phyloP scores from a whole-genome alignment of 2,888 invertebrate genomes.

The Smittia aterrima region DNA sequence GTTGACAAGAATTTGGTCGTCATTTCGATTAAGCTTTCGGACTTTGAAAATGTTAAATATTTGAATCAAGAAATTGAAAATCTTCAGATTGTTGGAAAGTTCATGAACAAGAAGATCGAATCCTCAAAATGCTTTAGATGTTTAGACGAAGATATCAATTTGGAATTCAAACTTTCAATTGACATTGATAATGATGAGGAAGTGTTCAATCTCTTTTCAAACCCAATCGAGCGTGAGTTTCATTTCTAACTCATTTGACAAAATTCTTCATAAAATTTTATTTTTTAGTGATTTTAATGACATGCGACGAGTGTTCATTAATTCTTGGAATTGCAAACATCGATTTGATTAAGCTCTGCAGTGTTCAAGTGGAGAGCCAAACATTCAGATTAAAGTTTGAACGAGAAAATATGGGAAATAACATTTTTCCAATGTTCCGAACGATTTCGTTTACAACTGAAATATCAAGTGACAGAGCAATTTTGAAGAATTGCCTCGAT shows the following conservation, averaged over 20 bases:
- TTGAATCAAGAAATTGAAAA: too few species aligned
- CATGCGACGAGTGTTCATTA: background rate
- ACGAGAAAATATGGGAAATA: background rate
- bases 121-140: too few species aligned
- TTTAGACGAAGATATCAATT: too few species aligned
- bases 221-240: background rate
- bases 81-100: background rate
- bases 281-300: background rate
- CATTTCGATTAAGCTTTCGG: too few species aligned
- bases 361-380: background rate
- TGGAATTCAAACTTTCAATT: background rate
- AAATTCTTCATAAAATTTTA: background rate
- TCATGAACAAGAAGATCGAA: background rate
- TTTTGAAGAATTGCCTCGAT: background rate
- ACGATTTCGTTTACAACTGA: background rate
- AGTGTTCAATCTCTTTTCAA: background rate
- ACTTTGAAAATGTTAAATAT: too few species aligned
- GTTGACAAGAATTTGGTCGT: too few species aligned
- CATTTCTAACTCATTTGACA: background rate
- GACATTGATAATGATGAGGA: background rate
- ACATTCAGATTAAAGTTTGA: background rate
- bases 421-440: background rate
- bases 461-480: background rate
- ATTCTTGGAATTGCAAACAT: constrained; percentile 1
- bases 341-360: background rate